Evolutionary conservation across 37 sponge, comb jelly and placozoan genomes (phyloP).

Genomic region (Lycopodina hypogea): DNA sequence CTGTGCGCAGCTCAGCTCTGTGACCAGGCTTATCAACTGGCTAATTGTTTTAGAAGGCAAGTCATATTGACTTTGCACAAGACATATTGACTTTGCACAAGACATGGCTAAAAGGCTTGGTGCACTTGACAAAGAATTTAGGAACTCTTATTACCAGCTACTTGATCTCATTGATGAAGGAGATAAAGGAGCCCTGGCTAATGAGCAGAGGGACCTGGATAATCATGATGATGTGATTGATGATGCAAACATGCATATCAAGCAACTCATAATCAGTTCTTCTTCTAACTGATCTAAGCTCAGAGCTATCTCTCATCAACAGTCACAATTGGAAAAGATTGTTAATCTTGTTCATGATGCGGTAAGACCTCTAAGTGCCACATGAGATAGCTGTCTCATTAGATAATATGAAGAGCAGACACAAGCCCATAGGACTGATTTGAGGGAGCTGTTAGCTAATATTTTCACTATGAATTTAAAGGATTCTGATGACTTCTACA

Average conservation of each 20-base stretch:
- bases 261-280: not conserved
- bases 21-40: not conserved
- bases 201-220: not conserved
- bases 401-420: not conserved
- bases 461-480: not conserved
- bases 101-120: not conserved
- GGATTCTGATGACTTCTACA: too few species aligned
- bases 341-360: not conserved
- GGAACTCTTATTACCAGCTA: not conserved
- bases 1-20: not conserved
- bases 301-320: not conserved
- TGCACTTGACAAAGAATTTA: not conserved
- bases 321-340: not conserved
- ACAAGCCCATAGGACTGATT: not conserved
- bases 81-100: too few species aligned
- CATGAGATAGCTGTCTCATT: not conserved
- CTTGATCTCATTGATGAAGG: conserved; percentile 5
- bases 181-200: not conserved
- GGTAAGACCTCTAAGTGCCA: not conserved
- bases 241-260: not conserved
- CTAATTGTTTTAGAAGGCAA: not conserved
- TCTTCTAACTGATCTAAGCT: not conserved
- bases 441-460: not conserved
- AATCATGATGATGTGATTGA: conserved; percentile 1
- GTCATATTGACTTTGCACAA: not conserved